Percentiles rank a stretch among this genome's conserved stretches.
Evolutionary conservation across 2,113 vertebrate species (phyloP).

Genomic region (Phyllostomus hastatus): DNA sequence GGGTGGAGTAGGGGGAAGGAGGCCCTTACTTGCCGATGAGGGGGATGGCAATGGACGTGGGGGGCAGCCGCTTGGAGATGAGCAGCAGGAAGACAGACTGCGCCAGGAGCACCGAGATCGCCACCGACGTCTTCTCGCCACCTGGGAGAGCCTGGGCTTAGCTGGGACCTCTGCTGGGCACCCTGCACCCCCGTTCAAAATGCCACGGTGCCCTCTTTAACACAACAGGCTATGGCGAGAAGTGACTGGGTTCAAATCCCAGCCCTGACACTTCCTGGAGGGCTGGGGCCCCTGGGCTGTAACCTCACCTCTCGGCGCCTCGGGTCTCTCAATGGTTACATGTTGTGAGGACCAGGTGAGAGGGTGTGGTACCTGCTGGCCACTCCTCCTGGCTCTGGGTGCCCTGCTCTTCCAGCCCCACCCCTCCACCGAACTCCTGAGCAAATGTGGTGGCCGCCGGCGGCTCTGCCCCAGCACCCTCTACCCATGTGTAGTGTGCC

Average conservation of each 20-base stretch:
- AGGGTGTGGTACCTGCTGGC: neutral
- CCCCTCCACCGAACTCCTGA: neutral
- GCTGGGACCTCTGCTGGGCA: neutral
- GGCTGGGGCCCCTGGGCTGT: neutral
- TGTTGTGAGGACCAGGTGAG: neutral
- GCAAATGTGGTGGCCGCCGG: accelerated
- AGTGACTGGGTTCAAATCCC: neutral
- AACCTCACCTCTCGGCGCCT: neutral
- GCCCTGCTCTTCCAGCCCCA: accelerated
- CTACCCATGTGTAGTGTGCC: accelerated
- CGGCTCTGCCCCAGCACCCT: neutral
- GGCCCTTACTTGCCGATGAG: slow-evolving; percentile 93
- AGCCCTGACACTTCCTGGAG: neutral
- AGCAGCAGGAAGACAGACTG: slow-evolving; percentile 97
- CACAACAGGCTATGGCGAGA: neutral
- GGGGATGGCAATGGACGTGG: slow-evolving; percentile 91
- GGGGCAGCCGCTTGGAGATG: slow-evolving; percentile 92
- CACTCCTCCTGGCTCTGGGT: neutral
- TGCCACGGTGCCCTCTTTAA: neutral
- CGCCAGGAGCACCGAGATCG: slow-evolving; percentile 94
- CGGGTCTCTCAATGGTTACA: neutral
- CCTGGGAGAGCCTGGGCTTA: slow-evolving; percentile 78
- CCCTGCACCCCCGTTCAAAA: too few species aligned
- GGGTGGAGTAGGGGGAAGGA: accelerated
- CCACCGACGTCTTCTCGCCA: slow-evolving; percentile 96